Evolutionary conservation across 2,888 invertebrate species (phyloP).

Genomic region (Spialia ferax): DNA sequence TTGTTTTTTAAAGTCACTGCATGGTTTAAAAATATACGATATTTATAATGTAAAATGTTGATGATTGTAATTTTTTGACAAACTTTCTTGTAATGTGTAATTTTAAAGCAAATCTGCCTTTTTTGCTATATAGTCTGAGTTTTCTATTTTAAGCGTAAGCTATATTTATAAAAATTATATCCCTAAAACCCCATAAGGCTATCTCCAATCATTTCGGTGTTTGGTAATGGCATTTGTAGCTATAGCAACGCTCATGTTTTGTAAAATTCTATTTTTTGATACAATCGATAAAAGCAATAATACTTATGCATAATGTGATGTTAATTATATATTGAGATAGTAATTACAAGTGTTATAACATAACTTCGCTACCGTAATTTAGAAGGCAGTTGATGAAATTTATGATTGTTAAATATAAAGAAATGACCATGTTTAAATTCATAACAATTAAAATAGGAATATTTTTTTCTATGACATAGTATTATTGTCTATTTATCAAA

Average conservation of each 20-base stretch:
- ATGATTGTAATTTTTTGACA: no score
- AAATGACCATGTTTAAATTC: constrained; percentile 5
- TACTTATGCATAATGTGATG: constrained; percentile 10
- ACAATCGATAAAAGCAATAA: constrained; percentile 6
- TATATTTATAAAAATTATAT: no score
- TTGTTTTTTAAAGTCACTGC: no score
- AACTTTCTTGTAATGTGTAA: no score
- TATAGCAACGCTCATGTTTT: not conserved
- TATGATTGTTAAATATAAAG: constrained; percentile 1
- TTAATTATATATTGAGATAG: constrained; percentile 1
- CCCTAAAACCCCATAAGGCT: not conserved
- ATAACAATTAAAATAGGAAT: not conserved
- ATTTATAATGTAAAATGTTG: no score
- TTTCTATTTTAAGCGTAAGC: no score
- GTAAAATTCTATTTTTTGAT: constrained; percentile 7
- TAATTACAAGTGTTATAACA: constrained; percentile 3
- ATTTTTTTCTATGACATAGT: not conserved
- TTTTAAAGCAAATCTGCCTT: no score
- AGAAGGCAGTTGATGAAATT: not conserved
- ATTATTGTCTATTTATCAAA: not conserved
- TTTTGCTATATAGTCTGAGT: no score
- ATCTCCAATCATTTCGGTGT: not conserved
- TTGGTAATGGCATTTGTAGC: not conserved
- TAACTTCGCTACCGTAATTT: not conserved
- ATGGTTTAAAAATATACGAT: no score